Evolutionary conservation across 2,888 invertebrate species (phyloP), one percentile per base, ranked within the genome.

Genomic region (Escarpia spicata): DNA sequence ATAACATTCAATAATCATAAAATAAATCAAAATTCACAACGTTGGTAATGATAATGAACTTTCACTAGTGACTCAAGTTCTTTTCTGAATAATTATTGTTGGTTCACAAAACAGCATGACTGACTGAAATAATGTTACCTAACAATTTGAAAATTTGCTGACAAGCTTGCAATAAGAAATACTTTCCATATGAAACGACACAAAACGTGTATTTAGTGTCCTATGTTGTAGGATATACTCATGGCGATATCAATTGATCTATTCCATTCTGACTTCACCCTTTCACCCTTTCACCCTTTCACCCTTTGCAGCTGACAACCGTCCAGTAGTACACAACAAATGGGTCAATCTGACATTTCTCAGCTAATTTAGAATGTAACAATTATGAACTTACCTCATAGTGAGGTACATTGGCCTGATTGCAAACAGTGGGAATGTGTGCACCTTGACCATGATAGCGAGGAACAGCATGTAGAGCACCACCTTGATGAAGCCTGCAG

Each of bases 371-470:
- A 15, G 6, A 26, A 75, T 75, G 19, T 26, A 75, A 6, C 19
- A 6, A 4, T 26, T 4, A 26, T 75, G 31, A 43, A 95, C 97
- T 97, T 96, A 98, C 98, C 98, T 98, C 97, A 99, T 98, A n/a
- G 99, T 99, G 96, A 99, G 98, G 97, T 99, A 99, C 98, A 99
- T 99, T 4, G 99, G 99, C 94, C 99, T 97, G 97, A 99, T 98
- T 89, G 99, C 99, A 97, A 99, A 99, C 95, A 99, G 97, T 52
- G 99, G 99, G 96, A 99, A 97, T 0, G 99, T 99, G 97, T 99
- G 99, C 93, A 99, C 98, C 96, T 98, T 98, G 89, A 99, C 98
- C 99, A 99, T 99, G 93, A 99, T 98, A 26, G 98, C 97, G 94
- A 99, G 98, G 96, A 99, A 99, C 89, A 98, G 97, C 92, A 99